Base-by-base conservation (phyloP, 2,888 invertebrate genomes). In the Stenurella melanura region DNA sequence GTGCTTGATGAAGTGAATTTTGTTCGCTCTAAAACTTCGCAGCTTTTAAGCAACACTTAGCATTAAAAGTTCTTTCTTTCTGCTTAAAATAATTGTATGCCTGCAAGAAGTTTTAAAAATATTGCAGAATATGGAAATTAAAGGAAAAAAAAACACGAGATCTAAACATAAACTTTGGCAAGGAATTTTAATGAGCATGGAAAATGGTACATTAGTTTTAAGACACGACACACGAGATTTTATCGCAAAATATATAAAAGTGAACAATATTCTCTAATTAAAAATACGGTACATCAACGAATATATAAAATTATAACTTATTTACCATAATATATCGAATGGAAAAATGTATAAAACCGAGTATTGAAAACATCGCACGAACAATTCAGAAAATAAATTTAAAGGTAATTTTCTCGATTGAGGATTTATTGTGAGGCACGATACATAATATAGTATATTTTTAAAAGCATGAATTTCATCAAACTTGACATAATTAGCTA, bases 101-200 rank as follows among this genome's bases (percentile, higher is more conserved):
- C 42, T 30, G 18, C 38, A 50, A 60, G 70, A 70, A 70, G 60
- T 70, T 70, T 60, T 18, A 19, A 70, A 58, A 70, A 60, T 70
- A 70, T 60, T 60, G 18, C 42, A 60, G 42, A 60, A 70, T 60
- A 50, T 50, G 34, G 18, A 56, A 60, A 60, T 21, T 19, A 21
- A 18, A 58, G 18, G n/a, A n/a, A n/a, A 21, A 34, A 19, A 19
- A 60, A 60, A 69, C 38, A 60, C 19, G 42, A 38, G 57, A 60
- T 30, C 38, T 18, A 58, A 58, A 58, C 21, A 18, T 19, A 26
- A 57, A 34, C 69, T 69, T 58, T 19, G 12, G 58, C 58, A 38
- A n/a, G 38, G 38, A 34, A 38, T 70, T 70, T 70, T 70, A 70
- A 70, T 70, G 70, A 70, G 60, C 18, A 15, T 50, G 42, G 70